Evolutionary conservation across 2,113 vertebrate genomes (phyloP), one percentile per base, ranked within the genome.

Genomic region (Colistium nudipinnis): DNA sequence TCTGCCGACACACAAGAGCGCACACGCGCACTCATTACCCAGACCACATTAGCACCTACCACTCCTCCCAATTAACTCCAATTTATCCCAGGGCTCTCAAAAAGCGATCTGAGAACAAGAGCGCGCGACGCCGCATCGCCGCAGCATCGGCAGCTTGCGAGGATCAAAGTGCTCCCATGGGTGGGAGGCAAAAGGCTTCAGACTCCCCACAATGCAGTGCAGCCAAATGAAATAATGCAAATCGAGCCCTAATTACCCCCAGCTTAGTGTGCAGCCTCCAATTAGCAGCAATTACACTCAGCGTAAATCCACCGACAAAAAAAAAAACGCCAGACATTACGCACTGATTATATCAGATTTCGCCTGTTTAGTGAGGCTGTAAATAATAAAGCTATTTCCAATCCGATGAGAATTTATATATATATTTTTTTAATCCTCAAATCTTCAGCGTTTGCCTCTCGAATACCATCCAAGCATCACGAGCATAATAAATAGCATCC

Each of bases 281-380:
- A 96, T 96, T 96, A 96, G 94, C 87, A 84, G 92, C 93, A 95
- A 98, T 97, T 97, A 98, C 94, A 95, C 92, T 91, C 91, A 89
- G 91, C 90, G 94, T 95, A 95, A 94, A 95, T 95, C 91, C 94
- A 92, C 93, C 89, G 84, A 93, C 90, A 95, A 94, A 94, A 94
- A 87, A 93, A 89, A 95, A 94, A 94, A 94, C 86, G 45, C 48
- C 87, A 89, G 86, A 92, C 92, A 95, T 96, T 85, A 94, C 90
- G 90, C 85, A 89, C 90, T 94, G 93, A 95, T 95, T 92, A 93
- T 89, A 91, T 82, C 77, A 72, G 75, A 82, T 81, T 86, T 71
- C 65, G 74, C 60, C 63, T 31, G 70, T 70, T 78, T 63, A 66
- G 43, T 49, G 25, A 28, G 25, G 39, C n/a, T 19, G 80, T 78